A percentile compares a stretch with the other conserved stretches of the same genome.
Conservation (phyloP, 1,140 invertebrate species). For the Zelostemma sp. region DNA sequence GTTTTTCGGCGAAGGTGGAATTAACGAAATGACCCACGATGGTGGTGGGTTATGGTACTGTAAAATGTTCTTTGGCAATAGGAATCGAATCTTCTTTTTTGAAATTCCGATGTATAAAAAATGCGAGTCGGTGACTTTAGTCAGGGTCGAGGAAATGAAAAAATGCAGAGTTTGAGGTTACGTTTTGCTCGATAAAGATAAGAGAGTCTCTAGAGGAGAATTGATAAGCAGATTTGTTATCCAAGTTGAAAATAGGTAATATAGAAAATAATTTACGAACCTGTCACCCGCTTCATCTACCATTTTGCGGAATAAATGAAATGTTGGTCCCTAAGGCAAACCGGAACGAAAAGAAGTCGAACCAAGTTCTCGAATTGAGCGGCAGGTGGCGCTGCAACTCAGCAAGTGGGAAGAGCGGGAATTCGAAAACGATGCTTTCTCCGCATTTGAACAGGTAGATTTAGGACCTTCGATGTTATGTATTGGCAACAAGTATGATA, state of each 20-base stretch:
- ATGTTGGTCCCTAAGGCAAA: constrained; percentile 46
- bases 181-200: too few species aligned
- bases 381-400: too few species aligned
- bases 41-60: too few species aligned
- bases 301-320: constrained; percentile 64
- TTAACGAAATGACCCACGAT: background rate
- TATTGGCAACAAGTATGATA: too few species aligned
- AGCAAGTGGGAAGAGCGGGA: too few species aligned
- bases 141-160: background rate
- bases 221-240: background rate
- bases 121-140: background rate
- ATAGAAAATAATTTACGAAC: constrained; percentile 54
- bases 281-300: constrained; percentile 69
- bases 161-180: constrained; percentile 17
- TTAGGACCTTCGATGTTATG: too few species aligned
- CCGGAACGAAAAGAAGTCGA: constrained; percentile 54
- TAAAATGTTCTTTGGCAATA: background rate
- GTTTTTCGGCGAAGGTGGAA: background rate
- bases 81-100: background rate
- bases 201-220: too few species aligned
- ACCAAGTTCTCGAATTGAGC: too few species aligned
- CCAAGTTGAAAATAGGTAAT: background rate
- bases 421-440: too few species aligned
- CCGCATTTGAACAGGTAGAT: too few species aligned
- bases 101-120: background rate